Evolutionary conservation across 2,113 vertebrate species (phyloP).

Genomic region (Ammospiza nelsoni): DNA sequence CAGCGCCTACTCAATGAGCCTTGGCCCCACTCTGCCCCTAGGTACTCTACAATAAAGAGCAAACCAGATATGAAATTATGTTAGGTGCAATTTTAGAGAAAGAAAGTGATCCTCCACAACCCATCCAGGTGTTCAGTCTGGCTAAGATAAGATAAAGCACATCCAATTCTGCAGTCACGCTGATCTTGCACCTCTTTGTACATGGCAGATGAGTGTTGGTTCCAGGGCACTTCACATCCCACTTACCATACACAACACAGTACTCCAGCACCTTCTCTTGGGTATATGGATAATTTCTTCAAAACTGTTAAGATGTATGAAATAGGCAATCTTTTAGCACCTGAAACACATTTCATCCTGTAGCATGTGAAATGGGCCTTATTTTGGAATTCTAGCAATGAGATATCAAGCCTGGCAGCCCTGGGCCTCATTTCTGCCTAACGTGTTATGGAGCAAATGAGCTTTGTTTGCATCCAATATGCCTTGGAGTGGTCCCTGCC

Average conservation of each 20-base stretch:
- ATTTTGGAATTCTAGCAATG: background rate
- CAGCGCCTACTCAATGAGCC: background rate
- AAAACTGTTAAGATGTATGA: background rate
- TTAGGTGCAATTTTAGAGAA: background rate
- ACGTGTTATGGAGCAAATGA: background rate
- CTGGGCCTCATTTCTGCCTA: background rate
- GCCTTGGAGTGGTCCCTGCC: background rate
- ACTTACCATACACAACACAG: background rate
- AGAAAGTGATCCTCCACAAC: background rate
- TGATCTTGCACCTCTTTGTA: background rate
- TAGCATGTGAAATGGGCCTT: background rate
- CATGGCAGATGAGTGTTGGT: accelerated
- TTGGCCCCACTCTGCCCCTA: background rate
- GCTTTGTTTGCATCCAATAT: accelerated
- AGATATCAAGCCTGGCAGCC: background rate
- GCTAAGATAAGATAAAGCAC: background rate
- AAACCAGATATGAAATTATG: background rate
- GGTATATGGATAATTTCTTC: background rate
- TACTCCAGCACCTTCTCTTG: background rate
- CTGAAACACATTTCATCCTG: background rate
- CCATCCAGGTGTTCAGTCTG: background rate
- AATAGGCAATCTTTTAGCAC: background rate
- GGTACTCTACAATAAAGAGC: background rate
- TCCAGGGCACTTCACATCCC: background rate
- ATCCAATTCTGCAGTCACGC: background rate